Evolutionary conservation across 37 sponge, comb jelly and placozoan species (phyloP), one percentile per base, ranked within the genome.

Genomic region (Ephydatia muelleri): DNA sequence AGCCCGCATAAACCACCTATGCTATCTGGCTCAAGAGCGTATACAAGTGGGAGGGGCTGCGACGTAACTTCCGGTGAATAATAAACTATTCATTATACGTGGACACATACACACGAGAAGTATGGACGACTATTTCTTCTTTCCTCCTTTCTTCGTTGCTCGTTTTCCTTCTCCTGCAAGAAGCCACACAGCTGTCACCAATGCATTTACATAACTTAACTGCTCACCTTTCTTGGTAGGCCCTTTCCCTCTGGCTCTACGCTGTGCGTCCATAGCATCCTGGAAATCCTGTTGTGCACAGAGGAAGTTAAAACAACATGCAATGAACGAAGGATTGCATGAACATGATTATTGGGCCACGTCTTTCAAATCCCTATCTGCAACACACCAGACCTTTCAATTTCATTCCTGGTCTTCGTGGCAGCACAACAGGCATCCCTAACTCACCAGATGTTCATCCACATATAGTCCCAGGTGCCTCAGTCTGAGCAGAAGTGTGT

Each of bases 381-480:
- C 21, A 65, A 21, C 66, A 66, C 65, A 77, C 29, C n/a, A n/a
- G 32, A 43, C 30, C 11, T 8, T 72, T 35, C 28, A 38, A 2
- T 13, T 13, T 14, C 27, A 25, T 16, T n/a, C n/a, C n/a, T n/a
- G n/a, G n/a, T n/a, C n/a, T n/a, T n/a, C 26, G 14, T 13, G n/a
- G 14, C 35, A 77, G 16, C 25, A 38, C 67, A 77, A 13, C 49
- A 13, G 23, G n/a, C n/a, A n/a, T n/a, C n/a, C n/a, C n/a, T n/a
- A n/a, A 67, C 79, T 23, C 8, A 85, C 89, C 83, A 85, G 65
- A 68, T 93, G 96, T 37, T 87, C 94, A 77, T 96, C 96, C 37
- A 65, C 38, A 73, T 88, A 96, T 34, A 96, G 82, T 30, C 96
- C 96, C 23, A 88, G 67, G 30, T 31, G 43, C 39, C 94, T 37